Evolutionary conservation across 2,888 invertebrate species (phyloP), one percentile per base, ranked within the genome.

Genomic region (Hydraecia micacea): DNA sequence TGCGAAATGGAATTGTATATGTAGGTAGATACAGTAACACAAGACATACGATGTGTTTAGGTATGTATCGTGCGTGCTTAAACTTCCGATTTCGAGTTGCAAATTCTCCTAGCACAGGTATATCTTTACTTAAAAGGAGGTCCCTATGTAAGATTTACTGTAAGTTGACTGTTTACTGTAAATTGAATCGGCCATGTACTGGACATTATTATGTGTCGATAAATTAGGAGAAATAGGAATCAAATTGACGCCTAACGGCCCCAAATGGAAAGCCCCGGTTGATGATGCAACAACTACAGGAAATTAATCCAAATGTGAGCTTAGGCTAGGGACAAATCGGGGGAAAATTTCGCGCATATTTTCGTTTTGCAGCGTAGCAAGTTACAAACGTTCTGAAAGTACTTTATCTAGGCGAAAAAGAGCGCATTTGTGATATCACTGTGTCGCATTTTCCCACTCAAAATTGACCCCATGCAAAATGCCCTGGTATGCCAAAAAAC

Each of bases 241-340:
- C 8, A 70, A 72, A 0, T 32, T 8, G 7, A 65, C 21, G 39
- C 15, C 5, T 25, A 32, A 32, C 6, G 28, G 21, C 11, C 18
- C 8, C 39, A 58, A 58, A 71, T 71, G 1, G 65, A 15, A 69
- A 60, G 46, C 13, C 18, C 15, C 15, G 7, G 28, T 46, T 18
- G 4, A 42, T 52, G 72, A 67, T 73, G 73, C 67, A 80, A 79
- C 9, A 60, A 60, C 13, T 67, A 28, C 1, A 46, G 60, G 28
- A 68, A 67, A 67, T 79, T 32, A 13, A 39, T 79, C 15, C 9
- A 39, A 39, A 63, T 4, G 13, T 32, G 18, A 55, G 36, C 36
- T 58, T 32, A 49, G 15, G 13, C 1, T 25, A 55, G 13, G 28
- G 11, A 42, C 8, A n/a, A 28, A 75, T 42, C 0, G 5, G 8